Base-by-base conservation (phyloP, 2,888 invertebrate species). In the Bruchidius siliquastri region DNA sequence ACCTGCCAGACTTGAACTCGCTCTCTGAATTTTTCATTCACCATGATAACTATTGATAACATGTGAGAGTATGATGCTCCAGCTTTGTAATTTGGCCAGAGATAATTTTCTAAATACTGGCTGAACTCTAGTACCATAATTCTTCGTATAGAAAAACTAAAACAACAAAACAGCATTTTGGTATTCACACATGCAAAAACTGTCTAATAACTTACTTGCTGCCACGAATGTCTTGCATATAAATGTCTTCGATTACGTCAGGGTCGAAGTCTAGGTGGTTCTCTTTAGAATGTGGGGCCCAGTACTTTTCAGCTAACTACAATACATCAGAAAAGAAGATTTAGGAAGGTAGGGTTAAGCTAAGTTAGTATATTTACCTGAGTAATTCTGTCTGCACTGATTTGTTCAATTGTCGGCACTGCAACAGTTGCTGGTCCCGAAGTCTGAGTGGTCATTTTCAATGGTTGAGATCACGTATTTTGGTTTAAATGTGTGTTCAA, bases 11-110 rank as follows among this genome's bases (percentile, higher is more conserved):
- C 96, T 76, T 95, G 96, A 10, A 99, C 97, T 72, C 99, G 89
- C 87, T 99, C 99, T 0, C 99, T 89, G 84, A 98, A 97, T 86
- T 99, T 99, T 85, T 99, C 99, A 88, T 99, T 99, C 70, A 99
- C 92, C 96, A 99, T 97, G 0, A 96, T 93, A n/a, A 97, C 95
- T 78, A 99, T 96, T 0, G 98, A 98, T 92, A 99, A 92, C 83
- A 98, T 91, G 85, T 98, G 98, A n/a, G 94, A 92, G 81, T 93
- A 91, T 0, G 93, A 90, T 0, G 96, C 92, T n/a, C 90, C 91
- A 0, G 92, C 90, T 73, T 89, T 88, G 86, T 96, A 99, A 87
- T 98, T 96, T 0, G 98, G 97, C 99, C 99, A 99, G 72, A 99
- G 86, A 86, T 95, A 99, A 83, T 95, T 96, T 87, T 99, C 99